Conservation (phyloP, 2,113 vertebrate species). For the Clupea harengus region DNA sequence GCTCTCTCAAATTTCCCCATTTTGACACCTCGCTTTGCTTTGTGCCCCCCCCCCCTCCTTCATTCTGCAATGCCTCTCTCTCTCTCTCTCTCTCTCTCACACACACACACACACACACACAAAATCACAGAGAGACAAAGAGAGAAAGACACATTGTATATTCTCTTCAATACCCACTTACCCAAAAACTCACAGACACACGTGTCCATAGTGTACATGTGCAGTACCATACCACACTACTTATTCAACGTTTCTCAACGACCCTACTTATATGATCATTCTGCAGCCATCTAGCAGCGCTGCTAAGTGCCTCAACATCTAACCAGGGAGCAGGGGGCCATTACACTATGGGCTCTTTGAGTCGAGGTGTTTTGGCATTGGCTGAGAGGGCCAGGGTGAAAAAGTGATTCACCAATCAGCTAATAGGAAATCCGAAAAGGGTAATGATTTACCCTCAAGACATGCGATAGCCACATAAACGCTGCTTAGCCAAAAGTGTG, state of each 20-base stretch:
- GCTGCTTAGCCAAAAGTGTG: neutral
- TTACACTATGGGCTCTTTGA: neutral
- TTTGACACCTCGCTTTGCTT: conserved; percentile 42
- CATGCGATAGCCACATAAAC: neutral
- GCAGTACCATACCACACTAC: neutral
- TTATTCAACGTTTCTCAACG: neutral
- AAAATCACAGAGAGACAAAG: conserved; percentile 40
- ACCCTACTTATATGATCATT: neutral
- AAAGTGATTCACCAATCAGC: neutral
- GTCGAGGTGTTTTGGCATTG: neutral
- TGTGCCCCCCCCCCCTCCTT: neutral
- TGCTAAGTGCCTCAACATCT: neutral
- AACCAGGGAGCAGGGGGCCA: neutral
- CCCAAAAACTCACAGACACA: neutral
- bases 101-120: conserved; percentile 49
- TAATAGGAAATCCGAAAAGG: conserved; percentile 7
- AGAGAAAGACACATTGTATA: neutral
- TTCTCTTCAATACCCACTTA: no score
- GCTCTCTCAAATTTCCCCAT: conserved; percentile 35
- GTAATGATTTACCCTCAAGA: conserved; percentile 12
- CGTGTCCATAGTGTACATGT: neutral
- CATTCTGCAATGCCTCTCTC: no score
- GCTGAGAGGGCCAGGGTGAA: neutral
- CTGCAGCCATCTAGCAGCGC: neutral
- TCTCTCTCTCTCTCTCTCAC: neutral